These are phyloP conservation scores for Polypterus senegalus DNA, from an alignment of 2,113 vertebrate species.

Conservation along the genomic window DNA sequence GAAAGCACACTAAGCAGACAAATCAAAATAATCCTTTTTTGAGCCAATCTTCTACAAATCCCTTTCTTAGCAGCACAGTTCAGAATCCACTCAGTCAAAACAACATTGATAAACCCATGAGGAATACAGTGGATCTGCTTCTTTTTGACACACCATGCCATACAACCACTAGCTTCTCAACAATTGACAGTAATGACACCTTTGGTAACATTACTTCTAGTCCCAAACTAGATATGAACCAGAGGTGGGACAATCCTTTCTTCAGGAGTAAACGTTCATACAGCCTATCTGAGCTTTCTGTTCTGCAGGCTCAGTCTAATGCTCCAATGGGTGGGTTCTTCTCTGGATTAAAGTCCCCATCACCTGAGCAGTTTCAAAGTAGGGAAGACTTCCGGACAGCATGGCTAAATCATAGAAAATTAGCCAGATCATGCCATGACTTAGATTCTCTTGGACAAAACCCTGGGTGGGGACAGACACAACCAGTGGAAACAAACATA, in stretches of 20 bases:
- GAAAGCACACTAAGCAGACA: conserved; percentile 38
- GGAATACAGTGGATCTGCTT: conserved; percentile 50
- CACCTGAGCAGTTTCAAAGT: conserved; percentile 87
- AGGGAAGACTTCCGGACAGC: conserved; percentile 86
- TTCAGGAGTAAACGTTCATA: conserved; percentile 90
- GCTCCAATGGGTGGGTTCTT: conserved; percentile 53
- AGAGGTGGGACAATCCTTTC: conserved; percentile 74
- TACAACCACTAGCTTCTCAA: conserved; percentile 36
- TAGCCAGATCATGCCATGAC: conserved; percentile 89
- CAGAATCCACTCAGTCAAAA: conserved; percentile 35
- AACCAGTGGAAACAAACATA: conserved; percentile 81
- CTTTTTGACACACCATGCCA: conserved; percentile 55
- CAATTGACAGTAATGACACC: conserved; percentile 28
- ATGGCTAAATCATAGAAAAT: conserved; percentile 85
- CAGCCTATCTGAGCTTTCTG: conserved; percentile 84
- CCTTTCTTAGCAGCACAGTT: conserved; percentile 61
- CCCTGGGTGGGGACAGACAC: conserved; percentile 93
- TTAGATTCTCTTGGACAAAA: conserved; percentile 81
- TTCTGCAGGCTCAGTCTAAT: conserved; percentile 68
- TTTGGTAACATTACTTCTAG: conserved; percentile 45
- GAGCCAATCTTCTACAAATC: conserved; percentile 67
- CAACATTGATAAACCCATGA: conserved; percentile 37
- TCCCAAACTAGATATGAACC: conserved; percentile 30
- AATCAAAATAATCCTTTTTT: conserved; percentile 73
- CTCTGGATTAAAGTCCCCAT: conserved; percentile 70